Evolutionary conservation across 35 echinoderm and acorn worm species (phyloP).

Genomic region (Anneissia japonica): DNA sequence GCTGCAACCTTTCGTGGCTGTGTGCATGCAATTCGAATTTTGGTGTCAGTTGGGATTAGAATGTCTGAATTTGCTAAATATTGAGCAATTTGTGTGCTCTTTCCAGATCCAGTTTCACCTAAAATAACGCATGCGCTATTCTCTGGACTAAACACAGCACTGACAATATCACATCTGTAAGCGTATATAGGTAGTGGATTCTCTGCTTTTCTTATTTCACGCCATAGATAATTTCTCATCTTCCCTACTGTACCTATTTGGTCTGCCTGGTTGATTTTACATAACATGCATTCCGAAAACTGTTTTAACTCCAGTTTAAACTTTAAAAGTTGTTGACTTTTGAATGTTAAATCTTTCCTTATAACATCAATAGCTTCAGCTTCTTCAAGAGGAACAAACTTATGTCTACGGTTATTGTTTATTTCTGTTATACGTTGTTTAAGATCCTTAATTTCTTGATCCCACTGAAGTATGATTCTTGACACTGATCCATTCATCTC

Average conservation of each 20-base stretch:
- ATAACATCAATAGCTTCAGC: neutral
- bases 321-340: neutral
- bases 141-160: neutral
- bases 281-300: neutral
- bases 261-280: neutral
- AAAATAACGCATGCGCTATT: neutral
- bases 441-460: neutral
- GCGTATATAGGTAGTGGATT: constrained; percentile 35
- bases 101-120: neutral
- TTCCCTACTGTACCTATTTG: neutral
- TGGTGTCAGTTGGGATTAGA: neutral
- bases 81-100: neutral
- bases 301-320: neutral
- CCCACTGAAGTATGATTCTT: neutral
- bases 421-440: neutral
- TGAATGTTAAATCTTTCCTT: neutral
- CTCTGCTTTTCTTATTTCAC: constrained; percentile 13
- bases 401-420: neutral
- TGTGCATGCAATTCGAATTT: neutral
- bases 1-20: neutral
- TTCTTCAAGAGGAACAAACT: neutral
- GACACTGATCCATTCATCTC: neutral
- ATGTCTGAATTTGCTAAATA: neutral
- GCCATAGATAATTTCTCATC: constrained; percentile 7
- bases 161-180: constrained; percentile 6